Evolutionary conservation across 2,797 vertebrate species (phyloP).

Genomic region (Selene dorsalis): DNA sequence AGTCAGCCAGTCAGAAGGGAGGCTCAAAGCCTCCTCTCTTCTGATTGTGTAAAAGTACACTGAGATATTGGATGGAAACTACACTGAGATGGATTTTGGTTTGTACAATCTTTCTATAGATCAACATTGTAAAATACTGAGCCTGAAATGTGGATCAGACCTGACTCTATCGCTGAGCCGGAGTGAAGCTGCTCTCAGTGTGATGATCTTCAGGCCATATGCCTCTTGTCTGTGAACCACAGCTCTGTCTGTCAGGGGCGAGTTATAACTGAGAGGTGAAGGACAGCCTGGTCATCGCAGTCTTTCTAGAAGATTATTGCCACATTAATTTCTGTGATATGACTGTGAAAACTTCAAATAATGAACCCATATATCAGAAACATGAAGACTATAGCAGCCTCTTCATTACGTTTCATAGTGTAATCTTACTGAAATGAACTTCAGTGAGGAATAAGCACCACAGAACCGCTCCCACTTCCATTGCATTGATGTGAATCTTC

Average conservation of each 20-base stretch:
- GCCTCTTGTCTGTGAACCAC: constrained; percentile 13
- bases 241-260: constrained; percentile 26
- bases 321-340: not conserved
- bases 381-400: not conserved
- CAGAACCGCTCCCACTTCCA: not conserved
- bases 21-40: too few relatives aligned
- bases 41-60: too few relatives aligned
- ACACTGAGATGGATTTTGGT: too few relatives aligned
- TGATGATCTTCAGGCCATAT: constrained; percentile 32
- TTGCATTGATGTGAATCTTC: not conserved
- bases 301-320: not conserved
- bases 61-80: too few relatives aligned
- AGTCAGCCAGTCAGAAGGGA: too few relatives aligned
- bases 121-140: too few relatives aligned
- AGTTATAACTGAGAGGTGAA: constrained; percentile 10
- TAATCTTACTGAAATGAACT: not conserved
- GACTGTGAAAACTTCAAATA: not conserved
- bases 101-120: too few relatives aligned
- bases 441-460: not conserved
- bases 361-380: not conserved
- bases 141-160: not conserved
- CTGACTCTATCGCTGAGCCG: not conserved
- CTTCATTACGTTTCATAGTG: not conserved
- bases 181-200: not conserved
- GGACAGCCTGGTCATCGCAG: not conserved